A percentile compares a stretch with the other conserved stretches of the same genome.
phyloP scores from a whole-genome alignment of 92 coral and sea anemone species.

The Heteractis magnifica region DNA sequence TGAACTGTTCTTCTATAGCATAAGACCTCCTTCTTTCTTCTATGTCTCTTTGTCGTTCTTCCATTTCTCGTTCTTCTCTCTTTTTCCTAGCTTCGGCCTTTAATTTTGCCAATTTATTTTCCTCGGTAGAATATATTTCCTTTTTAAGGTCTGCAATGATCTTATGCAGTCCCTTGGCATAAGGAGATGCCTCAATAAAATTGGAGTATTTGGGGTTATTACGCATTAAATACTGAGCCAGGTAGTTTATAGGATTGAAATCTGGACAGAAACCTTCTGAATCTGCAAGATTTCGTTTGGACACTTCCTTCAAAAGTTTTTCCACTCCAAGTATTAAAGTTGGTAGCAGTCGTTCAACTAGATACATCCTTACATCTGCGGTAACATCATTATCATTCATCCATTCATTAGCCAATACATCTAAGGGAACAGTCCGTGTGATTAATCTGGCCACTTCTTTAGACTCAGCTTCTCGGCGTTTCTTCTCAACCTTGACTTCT shows the following conservation, averaged over 20 bases:
- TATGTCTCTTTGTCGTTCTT: conserved; percentile 65
- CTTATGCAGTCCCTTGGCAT: conserved; percentile 86
- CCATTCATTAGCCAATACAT: conserved; percentile 92
- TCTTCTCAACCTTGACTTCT: conserved; percentile 71
- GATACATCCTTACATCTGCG: conserved; percentile 77
- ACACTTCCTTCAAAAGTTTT: conserved; percentile 82
- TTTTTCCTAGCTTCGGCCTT: conserved; percentile 81
- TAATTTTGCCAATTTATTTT: conserved; percentile 75
- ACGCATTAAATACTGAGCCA: conserved; percentile 92
- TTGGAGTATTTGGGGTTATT: conserved; percentile 92
- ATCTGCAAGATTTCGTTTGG: conserved; percentile 68
- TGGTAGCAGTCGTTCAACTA: conserved; percentile 83
- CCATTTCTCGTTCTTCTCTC: conserved; percentile 72
- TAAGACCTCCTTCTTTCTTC: conserved; percentile 70
- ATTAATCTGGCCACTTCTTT: conserved; percentile 72
- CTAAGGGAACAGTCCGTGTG: conserved; percentile 81
- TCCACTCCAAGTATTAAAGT: conserved; percentile 91
- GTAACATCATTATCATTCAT: conserved; percentile 73
- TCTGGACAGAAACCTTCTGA: conserved; percentile 76
- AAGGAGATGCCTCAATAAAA: conserved; percentile 92
- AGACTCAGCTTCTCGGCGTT: conserved; percentile 70
- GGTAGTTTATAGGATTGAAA: conserved; percentile 87
- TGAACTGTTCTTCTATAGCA: conserved; percentile 84
- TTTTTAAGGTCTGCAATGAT: conserved; percentile 80
- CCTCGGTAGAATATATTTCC: conserved; percentile 79